Evolutionary conservation across 92 coral and sea anemone genomes (phyloP).

Genomic region (Metridium senile): DNA sequence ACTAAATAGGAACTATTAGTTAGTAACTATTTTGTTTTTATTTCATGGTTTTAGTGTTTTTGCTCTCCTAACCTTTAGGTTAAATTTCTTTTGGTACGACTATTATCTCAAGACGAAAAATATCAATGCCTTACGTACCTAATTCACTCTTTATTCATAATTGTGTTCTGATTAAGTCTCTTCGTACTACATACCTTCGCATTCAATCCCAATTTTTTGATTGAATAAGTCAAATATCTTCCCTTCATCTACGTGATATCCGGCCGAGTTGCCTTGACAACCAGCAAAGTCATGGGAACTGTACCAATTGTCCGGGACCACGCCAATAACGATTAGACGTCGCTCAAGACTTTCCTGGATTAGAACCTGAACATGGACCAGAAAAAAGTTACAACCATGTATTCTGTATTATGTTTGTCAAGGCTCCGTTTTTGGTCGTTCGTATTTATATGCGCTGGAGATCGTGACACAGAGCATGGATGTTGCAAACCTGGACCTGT

Average conservation of each 20-base stretch:
- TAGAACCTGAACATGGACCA: slow-evolving; percentile 20
- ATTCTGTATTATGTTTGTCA: neutral
- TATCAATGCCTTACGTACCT: neutral
- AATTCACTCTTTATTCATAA: neutral
- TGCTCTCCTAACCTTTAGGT: too few species aligned
- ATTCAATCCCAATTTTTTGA: slow-evolving; percentile 8
- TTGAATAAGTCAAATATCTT: slow-evolving; percentile 28
- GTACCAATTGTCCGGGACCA: slow-evolving; percentile 14
- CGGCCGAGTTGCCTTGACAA: slow-evolving; percentile 15
- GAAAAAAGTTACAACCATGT: neutral
- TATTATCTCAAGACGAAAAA: too few species aligned
- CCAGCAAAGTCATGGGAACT: slow-evolving; percentile 14
- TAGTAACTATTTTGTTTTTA: too few species aligned
- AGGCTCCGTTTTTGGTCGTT: neutral
- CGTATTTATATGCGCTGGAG: too few species aligned
- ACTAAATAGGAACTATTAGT: too few species aligned
- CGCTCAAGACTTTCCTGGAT: slow-evolving; percentile 44
- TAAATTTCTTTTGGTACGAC: too few species aligned
- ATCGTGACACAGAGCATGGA: too few species aligned
- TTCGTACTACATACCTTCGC: slow-evolving; percentile 1
- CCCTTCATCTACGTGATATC: slow-evolving; percentile 49
- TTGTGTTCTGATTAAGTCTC: neutral
- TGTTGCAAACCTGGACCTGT: neutral
- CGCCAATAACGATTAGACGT: slow-evolving; percentile 38
- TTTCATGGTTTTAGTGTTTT: too few species aligned